Percentiles rank a stretch among this genome's conserved stretches.
Conservation (phyloP, 64 coral and sea anemone genomes). For the Pocillopora verrucosa region DNA sequence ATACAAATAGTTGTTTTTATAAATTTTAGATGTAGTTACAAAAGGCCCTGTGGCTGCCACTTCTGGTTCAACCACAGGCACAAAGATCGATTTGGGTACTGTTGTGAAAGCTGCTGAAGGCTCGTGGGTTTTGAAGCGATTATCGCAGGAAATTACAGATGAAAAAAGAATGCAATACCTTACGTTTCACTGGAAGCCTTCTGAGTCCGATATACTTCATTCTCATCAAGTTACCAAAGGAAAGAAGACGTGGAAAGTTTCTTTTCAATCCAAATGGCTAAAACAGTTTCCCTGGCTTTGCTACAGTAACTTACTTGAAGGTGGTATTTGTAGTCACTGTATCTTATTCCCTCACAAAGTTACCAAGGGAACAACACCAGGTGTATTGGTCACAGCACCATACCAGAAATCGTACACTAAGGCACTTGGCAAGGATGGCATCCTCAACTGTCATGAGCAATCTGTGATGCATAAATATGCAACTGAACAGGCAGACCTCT, state of each 20-base stretch:
- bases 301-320: conserved; percentile 22
- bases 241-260: conserved; percentile 61
- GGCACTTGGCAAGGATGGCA: conserved; percentile 45
- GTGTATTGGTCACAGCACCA: conserved; percentile 39
- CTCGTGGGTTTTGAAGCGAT: conserved; percentile 59
- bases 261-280: conserved; percentile 46
- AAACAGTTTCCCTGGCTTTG: conserved; percentile 28
- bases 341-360: conserved; percentile 25
- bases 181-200: conserved; percentile 58
- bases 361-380: conserved; percentile 24
- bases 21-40: conserved; percentile 61
- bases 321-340: conserved; percentile 20
- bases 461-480: conserved; percentile 62
- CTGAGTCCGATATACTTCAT: conserved; percentile 62
- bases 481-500: conserved; percentile 64
- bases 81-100: conserved; percentile 65
- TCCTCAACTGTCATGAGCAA: conserved; percentile 64
- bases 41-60: conserved; percentile 50
- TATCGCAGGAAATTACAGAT: conserved; percentile 49
- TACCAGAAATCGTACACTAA: conserved; percentile 60
- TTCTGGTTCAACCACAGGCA: conserved; percentile 63
- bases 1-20: conserved; percentile 43
- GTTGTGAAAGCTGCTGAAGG: conserved; percentile 58
- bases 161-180: conserved; percentile 67
- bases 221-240: conserved; percentile 65